Evolutionary conservation across 2,888 invertebrate species (phyloP).

Genomic region (Synergus laeviventris): DNA sequence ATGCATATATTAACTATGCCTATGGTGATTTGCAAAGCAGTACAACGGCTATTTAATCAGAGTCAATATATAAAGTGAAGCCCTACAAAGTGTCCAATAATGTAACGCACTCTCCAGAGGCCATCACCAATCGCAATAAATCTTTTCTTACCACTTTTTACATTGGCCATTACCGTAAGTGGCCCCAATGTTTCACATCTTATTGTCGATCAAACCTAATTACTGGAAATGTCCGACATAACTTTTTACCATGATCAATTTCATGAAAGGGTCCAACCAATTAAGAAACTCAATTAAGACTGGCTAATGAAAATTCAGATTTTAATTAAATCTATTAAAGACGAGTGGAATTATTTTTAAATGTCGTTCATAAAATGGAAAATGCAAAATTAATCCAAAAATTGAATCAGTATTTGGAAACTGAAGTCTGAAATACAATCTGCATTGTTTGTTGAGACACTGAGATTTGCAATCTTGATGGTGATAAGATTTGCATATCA

Average conservation of each 20-base stretch:
- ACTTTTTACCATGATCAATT: background rate
- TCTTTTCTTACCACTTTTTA: background rate
- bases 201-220: background rate
- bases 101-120: background rate
- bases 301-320: background rate
- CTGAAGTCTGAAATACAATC: background rate
- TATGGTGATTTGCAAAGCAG: background rate
- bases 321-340: background rate
- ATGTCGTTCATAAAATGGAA: background rate
- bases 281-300: background rate
- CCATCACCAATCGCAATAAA: background rate
- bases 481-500: background rate
- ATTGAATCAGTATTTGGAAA: background rate
- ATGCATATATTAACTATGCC: background rate
- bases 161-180: background rate
- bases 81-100: background rate
- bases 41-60: background rate
- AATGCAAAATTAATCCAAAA: background rate
- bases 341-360: background rate
- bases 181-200: background rate
- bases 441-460: background rate
- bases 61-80: background rate
- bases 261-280: background rate
- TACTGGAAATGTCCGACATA: background rate
- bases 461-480: background rate